These are phyloP conservation scores for Eupeodes luniger DNA, from an alignment of 2,888 invertebrate genomes.

Conservation along the genomic window DNA sequence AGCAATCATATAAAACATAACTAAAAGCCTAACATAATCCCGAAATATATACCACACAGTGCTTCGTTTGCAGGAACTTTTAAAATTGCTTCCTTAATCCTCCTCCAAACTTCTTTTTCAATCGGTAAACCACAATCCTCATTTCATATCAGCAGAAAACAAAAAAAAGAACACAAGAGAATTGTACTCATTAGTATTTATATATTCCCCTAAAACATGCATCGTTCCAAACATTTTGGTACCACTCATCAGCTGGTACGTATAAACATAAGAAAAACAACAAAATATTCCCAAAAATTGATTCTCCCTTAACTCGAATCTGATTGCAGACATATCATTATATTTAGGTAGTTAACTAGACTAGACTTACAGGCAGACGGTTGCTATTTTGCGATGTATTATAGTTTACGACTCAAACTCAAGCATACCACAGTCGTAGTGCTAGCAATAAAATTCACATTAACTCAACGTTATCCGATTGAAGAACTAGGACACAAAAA, in stretches of 20 bases:
- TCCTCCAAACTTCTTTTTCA: neutral
- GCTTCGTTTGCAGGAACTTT: neutral
- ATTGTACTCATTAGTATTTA: neutral
- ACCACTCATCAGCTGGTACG: constrained; percentile 18
- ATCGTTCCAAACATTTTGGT: constrained; percentile 29
- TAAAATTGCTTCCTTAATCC: neutral
- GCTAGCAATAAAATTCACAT: constrained; percentile 57
- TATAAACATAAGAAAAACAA: constrained; percentile 31
- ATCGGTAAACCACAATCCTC: neutral
- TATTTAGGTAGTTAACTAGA: neutral
- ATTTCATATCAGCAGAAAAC: neutral
- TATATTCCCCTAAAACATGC: constrained; percentile 17
- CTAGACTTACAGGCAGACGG: constrained; percentile 41
- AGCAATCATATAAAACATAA: too few relatives aligned
- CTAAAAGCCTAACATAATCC: too few relatives aligned
- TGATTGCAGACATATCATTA: neutral
- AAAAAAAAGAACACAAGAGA: neutral
- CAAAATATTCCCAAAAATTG: constrained; percentile 21
- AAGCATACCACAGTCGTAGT: neutral
- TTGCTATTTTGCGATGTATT: neutral
- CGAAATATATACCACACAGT: neutral
- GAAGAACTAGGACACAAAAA: constrained; percentile 61
- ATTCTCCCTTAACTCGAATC: constrained; percentile 12
- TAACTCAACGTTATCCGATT: constrained; percentile 45
- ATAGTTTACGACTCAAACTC: neutral